These are phyloP conservation scores for Chroicocephalus ridibundus DNA, from an alignment of 2,113 vertebrate genomes.

Conservation along the genomic window DNA sequence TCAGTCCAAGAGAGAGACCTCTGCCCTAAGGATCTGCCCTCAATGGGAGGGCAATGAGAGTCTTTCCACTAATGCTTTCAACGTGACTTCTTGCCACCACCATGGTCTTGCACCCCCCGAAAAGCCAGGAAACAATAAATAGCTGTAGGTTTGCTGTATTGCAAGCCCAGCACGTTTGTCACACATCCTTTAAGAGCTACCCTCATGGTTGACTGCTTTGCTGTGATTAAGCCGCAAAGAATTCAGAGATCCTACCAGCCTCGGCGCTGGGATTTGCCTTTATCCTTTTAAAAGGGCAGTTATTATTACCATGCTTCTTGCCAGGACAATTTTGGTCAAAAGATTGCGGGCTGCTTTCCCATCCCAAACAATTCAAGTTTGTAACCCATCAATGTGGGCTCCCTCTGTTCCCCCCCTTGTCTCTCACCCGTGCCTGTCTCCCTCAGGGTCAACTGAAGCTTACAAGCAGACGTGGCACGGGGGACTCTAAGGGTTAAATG, in stretches of 20 bases:
- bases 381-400: neutral
- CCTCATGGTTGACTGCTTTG: neutral
- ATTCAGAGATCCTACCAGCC: neutral
- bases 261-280: neutral
- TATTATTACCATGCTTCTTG: neutral
- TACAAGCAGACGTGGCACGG: rapidly evolving
- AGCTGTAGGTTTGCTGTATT: neutral
- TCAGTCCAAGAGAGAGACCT: neutral
- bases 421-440: rapidly evolving
- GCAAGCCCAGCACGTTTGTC: neutral
- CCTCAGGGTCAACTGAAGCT: neutral
- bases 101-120: neutral
- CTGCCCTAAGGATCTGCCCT: neutral
- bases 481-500: neutral
- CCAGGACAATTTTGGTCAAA: neutral
- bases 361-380: neutral
- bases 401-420: neutral
- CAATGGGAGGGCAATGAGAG: neutral
- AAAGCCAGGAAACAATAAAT: neutral
- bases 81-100: neutral
- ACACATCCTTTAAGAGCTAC: neutral
- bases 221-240: neutral
- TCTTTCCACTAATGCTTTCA: neutral
- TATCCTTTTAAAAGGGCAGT: neutral
- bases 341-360: neutral